Percentiles rank a stretch among this genome's conserved stretches.
Conservation (phyloP, 2,113 vertebrate species). For the Atlantisia rogersi region DNA sequence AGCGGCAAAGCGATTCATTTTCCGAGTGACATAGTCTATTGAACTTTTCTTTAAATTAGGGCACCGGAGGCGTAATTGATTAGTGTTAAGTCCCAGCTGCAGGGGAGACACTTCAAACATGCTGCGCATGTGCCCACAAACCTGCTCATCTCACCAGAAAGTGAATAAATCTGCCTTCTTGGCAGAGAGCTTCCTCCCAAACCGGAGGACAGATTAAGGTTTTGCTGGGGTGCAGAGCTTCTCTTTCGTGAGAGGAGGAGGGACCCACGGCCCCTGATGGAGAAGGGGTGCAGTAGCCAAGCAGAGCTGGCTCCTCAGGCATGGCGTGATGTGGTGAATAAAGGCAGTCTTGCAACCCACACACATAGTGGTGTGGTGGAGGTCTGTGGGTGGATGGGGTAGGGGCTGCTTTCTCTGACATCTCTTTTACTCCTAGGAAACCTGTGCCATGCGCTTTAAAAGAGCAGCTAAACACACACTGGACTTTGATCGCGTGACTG, state of each 20-base stretch:
- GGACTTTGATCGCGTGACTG: not conserved
- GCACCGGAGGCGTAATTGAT: not conserved
- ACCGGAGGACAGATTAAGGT: not conserved
- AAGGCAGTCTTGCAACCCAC: not conserved
- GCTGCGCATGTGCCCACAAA: not conserved
- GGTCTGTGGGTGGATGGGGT: not conserved
- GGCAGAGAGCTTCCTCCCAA: not conserved
- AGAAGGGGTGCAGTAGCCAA: not conserved
- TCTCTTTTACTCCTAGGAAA: slow-evolving; percentile 18
- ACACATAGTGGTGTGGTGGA: not conserved
- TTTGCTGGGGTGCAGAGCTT: not conserved
- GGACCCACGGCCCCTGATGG: not conserved
- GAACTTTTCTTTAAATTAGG: not conserved
- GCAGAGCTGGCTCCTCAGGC: not conserved
- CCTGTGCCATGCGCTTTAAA: not conserved
- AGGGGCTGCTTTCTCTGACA: not conserved
- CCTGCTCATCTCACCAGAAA: not conserved
- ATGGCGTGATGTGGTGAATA: not conserved
- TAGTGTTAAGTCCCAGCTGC: not conserved
- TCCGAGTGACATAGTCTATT: not conserved
- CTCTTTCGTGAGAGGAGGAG: not conserved
- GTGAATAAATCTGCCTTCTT: not conserved
- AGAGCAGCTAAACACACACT: not conserved
- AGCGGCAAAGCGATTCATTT: not conserved
- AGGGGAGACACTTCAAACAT: not conserved